phyloP scores from a whole-genome alignment of 2,113 vertebrate genomes.

The Triplophysa tibetana region DNA sequence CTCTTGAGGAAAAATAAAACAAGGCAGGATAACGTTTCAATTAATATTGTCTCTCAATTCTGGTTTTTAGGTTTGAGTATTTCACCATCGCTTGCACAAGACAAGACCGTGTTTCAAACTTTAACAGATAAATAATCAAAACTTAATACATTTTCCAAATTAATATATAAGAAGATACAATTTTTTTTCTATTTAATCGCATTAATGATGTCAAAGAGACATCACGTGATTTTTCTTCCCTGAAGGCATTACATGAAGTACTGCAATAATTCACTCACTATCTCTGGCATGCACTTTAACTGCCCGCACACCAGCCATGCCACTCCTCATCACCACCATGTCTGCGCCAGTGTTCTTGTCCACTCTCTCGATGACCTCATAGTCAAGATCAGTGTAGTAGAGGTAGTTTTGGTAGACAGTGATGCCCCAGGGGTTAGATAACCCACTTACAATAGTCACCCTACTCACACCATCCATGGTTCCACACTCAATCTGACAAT shows the following conservation, averaged over 20 bases:
- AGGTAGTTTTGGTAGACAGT: conserved; percentile 67
- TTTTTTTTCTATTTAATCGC: no score
- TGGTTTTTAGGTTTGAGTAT: no score
- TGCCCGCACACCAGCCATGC: conserved; percentile 65
- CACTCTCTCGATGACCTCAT: conserved; percentile 74
- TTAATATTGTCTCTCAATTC: no score
- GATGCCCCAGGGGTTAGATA: conserved; percentile 72
- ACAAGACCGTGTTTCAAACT: no score
- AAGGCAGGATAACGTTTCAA: no score
- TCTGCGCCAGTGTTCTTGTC: conserved; percentile 67
- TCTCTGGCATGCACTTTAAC: conserved; percentile 74
- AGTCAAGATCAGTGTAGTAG: conserved; percentile 75
- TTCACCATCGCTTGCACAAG: no score
- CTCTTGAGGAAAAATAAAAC: no score
- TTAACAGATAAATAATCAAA: no score
- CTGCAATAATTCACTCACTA: conserved; percentile 55
- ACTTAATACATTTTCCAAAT: no score
- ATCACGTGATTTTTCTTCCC: no score
- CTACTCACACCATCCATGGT: conserved; percentile 70
- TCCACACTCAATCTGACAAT: conserved; percentile 69
- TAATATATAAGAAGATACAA: no score
- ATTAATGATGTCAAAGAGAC: no score
- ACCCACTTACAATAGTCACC: conserved; percentile 61
- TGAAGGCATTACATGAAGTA: background rate
- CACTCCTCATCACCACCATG: conserved; percentile 72